Base-by-base conservation (phyloP, 1,140 invertebrate species). In the Aphis gossypii region DNA sequence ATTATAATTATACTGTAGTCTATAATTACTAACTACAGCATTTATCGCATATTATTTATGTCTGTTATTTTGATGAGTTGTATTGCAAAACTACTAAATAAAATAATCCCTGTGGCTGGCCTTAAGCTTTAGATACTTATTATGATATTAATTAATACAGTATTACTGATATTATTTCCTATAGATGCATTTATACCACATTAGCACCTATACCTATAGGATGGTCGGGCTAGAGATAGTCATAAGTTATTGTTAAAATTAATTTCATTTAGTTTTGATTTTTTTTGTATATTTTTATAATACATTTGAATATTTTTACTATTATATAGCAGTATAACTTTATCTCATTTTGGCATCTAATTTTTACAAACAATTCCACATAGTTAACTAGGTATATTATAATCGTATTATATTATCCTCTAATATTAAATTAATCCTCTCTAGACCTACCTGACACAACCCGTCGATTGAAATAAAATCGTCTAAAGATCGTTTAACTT, bases 11-110 rank as follows among this genome's bases (percentile, higher is more conserved):
- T n/a, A 76, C 60, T 76, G 11, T n/a, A 76, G 30, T n/a, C 60
- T 14, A n/a, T 2, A 68, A 30, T 25, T 0, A 56, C 7, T 9
- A 68, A 76, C 60, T 76, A n/a, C 14, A n/a, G 30, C 30, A 14
- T n/a, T 76, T 76, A 76, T 76, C 60, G n/a, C 60, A 76, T n/a
- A n/a, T 76, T n/a, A n/a, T 76, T n/a, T 76, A 76, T 76, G 6
- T n/a, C n/a, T 76, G 14, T n/a, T 76, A 68, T n/a, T 76, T 76
- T n/a, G 11, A n/a, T 68, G 60, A n/a, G 60, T n/a, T n/a, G 18
- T 68, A 68, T 76, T n/a, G 14, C 30, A 76, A 6, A 35, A 76
- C n/a, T 76, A n/a, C 60, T 68, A 11, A 7, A 68, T n/a, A 68
- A 68, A 68, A n/a, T n/a, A n/a, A 30, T 68, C n/a, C 30, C 14